Conservation (phyloP, 2,113 vertebrate species). For the Labrus mixtus region DNA sequence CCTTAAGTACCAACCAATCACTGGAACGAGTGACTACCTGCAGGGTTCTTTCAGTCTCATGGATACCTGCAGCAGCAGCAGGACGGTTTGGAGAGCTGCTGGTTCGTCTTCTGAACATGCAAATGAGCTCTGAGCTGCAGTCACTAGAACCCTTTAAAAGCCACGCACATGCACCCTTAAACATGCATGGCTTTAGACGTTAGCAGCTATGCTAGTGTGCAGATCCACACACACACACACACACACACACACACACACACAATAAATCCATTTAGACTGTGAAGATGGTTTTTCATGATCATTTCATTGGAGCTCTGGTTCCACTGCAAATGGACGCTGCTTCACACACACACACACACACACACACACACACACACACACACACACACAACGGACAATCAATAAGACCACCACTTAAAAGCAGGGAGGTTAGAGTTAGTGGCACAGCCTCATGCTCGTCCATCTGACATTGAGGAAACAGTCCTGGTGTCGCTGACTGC, state of each 20-base stretch:
- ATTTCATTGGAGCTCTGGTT: conserved; percentile 16
- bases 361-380: too few relatives aligned
- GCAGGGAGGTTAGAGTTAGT: conserved; percentile 30
- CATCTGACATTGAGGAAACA: conserved; percentile 58
- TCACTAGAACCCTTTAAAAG: background rate
- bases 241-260: too few relatives aligned
- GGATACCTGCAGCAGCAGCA: too few relatives aligned
- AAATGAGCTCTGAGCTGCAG: conserved; percentile 19
- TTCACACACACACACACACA: background rate
- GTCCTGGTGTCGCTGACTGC: conserved; percentile 49
- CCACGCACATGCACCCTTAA: background rate
- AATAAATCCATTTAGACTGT: conserved; percentile 2
- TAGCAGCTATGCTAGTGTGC: background rate
- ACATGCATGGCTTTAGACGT: background rate
- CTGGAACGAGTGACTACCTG: too few relatives aligned
- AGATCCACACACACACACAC: background rate
- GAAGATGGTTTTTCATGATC: background rate
- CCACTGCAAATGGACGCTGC: conserved; percentile 17
- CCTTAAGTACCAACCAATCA: too few relatives aligned
- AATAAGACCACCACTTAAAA: conserved; percentile 59
- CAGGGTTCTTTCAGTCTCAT: too few relatives aligned
- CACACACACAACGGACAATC: conserved; percentile 52
- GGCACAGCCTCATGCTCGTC: conserved; percentile 34
- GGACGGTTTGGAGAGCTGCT: background rate
- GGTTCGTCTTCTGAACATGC: background rate